Conservation (phyloP, 2,113 vertebrate species). For the Neopipo cinnamomea region DNA sequence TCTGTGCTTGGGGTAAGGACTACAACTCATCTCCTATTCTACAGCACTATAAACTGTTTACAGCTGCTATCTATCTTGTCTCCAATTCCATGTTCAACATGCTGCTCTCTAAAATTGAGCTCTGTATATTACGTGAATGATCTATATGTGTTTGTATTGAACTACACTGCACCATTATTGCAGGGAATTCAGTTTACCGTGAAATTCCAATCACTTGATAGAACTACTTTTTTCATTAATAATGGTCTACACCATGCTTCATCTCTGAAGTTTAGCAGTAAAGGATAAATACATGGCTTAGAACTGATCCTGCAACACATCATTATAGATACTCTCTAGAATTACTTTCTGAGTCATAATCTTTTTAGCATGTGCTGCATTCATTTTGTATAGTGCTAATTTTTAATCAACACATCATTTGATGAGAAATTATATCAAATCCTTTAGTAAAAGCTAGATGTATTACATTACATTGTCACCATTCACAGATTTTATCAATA, state of each 20-base stretch:
- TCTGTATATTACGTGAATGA: background rate
- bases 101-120: background rate
- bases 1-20: background rate
- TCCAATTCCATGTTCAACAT: background rate
- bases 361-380: slow-evolving; percentile 1
- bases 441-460: slow-evolving; percentile 24
- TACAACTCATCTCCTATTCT: background rate
- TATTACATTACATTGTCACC: slow-evolving; percentile 14
- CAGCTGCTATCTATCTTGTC: background rate
- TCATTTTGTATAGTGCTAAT: slow-evolving; percentile 56
- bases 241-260: background rate
- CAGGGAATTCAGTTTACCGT: background rate
- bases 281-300: slow-evolving; percentile 6
- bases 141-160: background rate
- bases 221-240: background rate
- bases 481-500: slow-evolving; percentile 43
- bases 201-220: background rate
- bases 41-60: background rate
- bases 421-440: slow-evolving; percentile 21
- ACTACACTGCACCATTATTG: background rate
- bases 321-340: background rate
- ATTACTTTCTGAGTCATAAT: slow-evolving; percentile 38
- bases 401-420: slow-evolving; percentile 56
- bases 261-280: background rate
- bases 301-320: background rate